Conservation (phyloP, 2,888 invertebrate genomes). For the Hirtodrosophila cameraria region DNA sequence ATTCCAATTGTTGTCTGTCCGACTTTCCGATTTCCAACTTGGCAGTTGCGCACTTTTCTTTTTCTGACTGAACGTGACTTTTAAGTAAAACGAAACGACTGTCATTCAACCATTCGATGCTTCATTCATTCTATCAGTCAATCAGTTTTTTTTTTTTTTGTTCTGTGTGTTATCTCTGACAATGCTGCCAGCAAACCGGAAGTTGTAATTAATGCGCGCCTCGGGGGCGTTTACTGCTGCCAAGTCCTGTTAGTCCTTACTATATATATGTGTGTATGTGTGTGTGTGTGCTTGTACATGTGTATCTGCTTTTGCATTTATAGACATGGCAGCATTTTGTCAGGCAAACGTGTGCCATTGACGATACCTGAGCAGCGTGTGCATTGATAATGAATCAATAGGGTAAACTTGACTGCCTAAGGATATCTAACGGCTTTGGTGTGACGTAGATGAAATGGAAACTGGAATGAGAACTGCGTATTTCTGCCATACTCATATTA, state of each 20-base stretch:
- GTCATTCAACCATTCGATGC: slow-evolving; percentile 42
- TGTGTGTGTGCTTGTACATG: slow-evolving; percentile 3
- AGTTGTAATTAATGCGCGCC: slow-evolving; percentile 78
- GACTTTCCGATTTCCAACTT: slow-evolving; percentile 28
- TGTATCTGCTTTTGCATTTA: slow-evolving; percentile 23
- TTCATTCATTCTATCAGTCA: slow-evolving; percentile 57
- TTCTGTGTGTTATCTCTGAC: slow-evolving; percentile 40
- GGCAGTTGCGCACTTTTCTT: slow-evolving; percentile 56
- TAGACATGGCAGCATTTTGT: slow-evolving; percentile 48
- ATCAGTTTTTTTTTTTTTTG: slow-evolving; percentile 53
- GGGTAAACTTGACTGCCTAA: slow-evolving; percentile 32
- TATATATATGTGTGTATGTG: slow-evolving; percentile 8
- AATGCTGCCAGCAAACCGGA: slow-evolving; percentile 57
- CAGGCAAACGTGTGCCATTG: slow-evolving; percentile 33
- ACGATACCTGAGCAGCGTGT: slow-evolving; percentile 35
- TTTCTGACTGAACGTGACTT: slow-evolving; percentile 63
- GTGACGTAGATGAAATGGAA: slow-evolving; percentile 1
- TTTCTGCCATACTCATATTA: slow-evolving; percentile 1
- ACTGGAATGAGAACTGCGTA: background rate
- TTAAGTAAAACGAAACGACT: slow-evolving; percentile 55
- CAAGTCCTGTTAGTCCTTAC: slow-evolving; percentile 49
- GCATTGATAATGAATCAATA: slow-evolving; percentile 50
- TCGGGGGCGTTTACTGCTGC: slow-evolving; percentile 66
- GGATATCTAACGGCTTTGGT: slow-evolving; percentile 1
- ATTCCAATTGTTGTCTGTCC: slow-evolving; percentile 12